Evolutionary conservation across 2,113 vertebrate genomes (phyloP), one percentile per base, ranked within the genome.

Genomic region (Tursiops truncatus): DNA sequence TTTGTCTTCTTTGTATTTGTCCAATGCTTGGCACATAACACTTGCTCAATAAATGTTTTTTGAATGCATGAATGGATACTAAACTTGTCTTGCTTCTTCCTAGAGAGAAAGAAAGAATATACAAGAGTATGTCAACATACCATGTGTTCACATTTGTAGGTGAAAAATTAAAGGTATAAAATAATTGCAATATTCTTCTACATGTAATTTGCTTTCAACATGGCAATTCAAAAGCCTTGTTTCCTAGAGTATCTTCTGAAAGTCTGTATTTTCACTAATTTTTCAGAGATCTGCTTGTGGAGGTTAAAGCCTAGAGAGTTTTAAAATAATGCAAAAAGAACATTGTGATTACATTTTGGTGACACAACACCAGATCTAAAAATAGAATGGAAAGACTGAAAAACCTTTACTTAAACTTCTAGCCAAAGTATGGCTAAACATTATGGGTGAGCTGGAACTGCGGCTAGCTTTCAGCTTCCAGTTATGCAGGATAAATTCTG

Each of bases 301-400:
- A 96, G 58, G 89, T 89, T 89, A 91, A 94, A 89, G 33, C 28
- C 65, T 65, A 89, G 76, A 93, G 63, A 73, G 21, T 79, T 95
- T 96, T 95, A 79, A 94, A 97, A 89, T 68, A 95, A 95, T n/a
- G 41, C 93, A 93, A 91, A 94, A 93, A 94, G 67, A 95, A 94
- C 81, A 68, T 41, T 82, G 79, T 74, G 62, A 96, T 98, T 97
- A 89, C 41, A 80, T 97, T 97, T 97, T 95, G 85, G 94, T 70
- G 91, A 92, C 95, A 85, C 47, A 81, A 93, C 96, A 97, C 96
- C 88, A 91, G 26, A 96, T 74, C 95, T 98, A 98, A 97, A 98
- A 96, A 96, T 95, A 97, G 88, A 73, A 79, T 86, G 76, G 90
- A 86, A 96, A 70, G 41, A 94, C 65, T 94, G 88, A 90, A 96